Conservation (phyloP, 2,797 vertebrate genomes). For the Channallabes apus region DNA sequence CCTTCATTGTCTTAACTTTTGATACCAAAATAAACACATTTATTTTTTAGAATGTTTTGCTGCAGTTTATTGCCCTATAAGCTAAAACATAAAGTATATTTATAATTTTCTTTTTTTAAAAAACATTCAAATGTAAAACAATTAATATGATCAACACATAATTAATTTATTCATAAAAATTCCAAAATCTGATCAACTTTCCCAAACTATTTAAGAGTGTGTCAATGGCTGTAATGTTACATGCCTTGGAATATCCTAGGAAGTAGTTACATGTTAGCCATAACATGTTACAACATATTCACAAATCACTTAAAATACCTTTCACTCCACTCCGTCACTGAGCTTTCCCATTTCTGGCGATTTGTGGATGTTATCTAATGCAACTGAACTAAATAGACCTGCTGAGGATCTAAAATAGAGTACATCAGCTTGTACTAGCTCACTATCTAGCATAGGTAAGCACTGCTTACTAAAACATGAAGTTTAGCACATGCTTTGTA, state of each 20-base stretch:
- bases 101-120: not conserved
- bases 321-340: not conserved
- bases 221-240: too few species aligned
- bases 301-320: too few species aligned
- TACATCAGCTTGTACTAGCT: not conserved
- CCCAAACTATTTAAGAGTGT: too few species aligned
- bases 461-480: not conserved
- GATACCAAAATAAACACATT: not conserved
- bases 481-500: not conserved
- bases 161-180: not conserved
- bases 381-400: not conserved
- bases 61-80: not conserved
- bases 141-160: not conserved
- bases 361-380: not conserved
- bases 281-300: too few species aligned
- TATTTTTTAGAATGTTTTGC: not conserved
- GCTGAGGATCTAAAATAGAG: not conserved
- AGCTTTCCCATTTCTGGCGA: not conserved
- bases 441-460: not conserved
- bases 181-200: too few species aligned
- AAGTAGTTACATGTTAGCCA: too few species aligned
- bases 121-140: not conserved
- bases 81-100: not conserved
- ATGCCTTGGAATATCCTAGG: too few species aligned
- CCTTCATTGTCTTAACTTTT: constrained; percentile 5